Evolutionary conservation across 2,113 vertebrate species (phyloP), one percentile per base, ranked within the genome.

Genomic region (Brachypodius melanocephalos): DNA sequence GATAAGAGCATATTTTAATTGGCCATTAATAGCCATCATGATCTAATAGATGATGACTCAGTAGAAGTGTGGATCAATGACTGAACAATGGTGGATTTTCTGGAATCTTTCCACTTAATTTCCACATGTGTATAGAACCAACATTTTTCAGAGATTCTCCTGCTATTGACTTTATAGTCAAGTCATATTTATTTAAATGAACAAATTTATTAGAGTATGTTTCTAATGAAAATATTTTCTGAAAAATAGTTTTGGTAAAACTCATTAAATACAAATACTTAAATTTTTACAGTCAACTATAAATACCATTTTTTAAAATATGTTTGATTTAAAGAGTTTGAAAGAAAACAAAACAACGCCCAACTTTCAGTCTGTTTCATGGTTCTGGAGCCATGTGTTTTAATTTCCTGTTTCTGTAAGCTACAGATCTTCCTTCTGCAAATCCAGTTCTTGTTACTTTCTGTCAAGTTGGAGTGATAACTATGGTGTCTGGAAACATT

Each of bases 371-470:
- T 81, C 28, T 88, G 2, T 75, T 78, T 88, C 68, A 62, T 80
- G 45, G 58, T 68, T 57, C 68, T 40, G 63, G 82, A 89, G 55
- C 45, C 49, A n/a, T 24, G 25, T 78, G 32, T 87, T 94, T 89
- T 94, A 79, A 65, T 93, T 94, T 96, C 63, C 83, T 96, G 46
- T 90, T 66, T 84, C 42, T 85, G 28, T 82, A 79, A 81, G 49
- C n/a, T 74, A 14, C 10, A 59, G 43, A 34, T 65, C 68, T 82
- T 73, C 62, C 81, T 15, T 81, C 62, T 58, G 62, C 12, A 69
- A 76, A 81, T 73, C 42, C 19, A 61, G 32, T 90, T 91, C 49
- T 66, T 80, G 28, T 76, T 95, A 71, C 58, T 90, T 90, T 93
- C 82, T 95, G 76, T 58, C 68, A 68, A 89, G 36, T 74, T 63